Conservation (phyloP, 1,140 invertebrate genomes). For the Pomacea maculata region DNA sequence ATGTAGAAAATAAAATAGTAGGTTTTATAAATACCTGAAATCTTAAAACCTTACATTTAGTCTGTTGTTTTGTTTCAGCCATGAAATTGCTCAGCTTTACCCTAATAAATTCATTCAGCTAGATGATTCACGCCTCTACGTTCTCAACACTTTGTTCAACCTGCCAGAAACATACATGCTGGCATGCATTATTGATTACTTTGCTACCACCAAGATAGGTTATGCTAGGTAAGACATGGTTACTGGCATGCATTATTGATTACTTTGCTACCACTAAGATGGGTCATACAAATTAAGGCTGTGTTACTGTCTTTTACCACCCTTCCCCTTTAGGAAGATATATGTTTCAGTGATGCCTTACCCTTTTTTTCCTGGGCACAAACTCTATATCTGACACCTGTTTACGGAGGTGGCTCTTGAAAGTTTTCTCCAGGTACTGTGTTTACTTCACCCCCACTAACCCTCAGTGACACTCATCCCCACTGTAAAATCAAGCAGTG, state of each 20-base stretch:
- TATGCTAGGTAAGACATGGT: constrained; percentile 76
- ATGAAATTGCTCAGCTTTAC: constrained; percentile 95
- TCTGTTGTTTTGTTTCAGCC: constrained; percentile 72
- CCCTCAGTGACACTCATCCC: too few relatives aligned
- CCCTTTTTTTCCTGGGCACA: too few relatives aligned
- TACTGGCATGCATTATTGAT: constrained; percentile 90
- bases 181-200: constrained; percentile 95
- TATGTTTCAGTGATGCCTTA: too few relatives aligned
- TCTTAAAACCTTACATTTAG: not conserved
- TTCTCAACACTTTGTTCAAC: constrained; percentile 97
- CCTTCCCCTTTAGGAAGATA: too few relatives aligned
- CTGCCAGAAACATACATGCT: constrained; percentile 96
- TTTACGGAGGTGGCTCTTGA: too few relatives aligned
- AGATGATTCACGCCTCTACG: constrained; percentile 93
- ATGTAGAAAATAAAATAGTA: too few relatives aligned
- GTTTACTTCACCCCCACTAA: too few relatives aligned
- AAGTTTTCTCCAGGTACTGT: too few relatives aligned
- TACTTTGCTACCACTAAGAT: constrained; percentile 89
- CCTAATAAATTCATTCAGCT: constrained; percentile 97
- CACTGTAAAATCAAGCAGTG: too few relatives aligned
- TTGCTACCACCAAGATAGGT: constrained; percentile 83
- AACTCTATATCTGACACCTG: too few relatives aligned
- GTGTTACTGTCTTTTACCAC: too few relatives aligned
- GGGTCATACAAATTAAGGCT: constrained; percentile 79
- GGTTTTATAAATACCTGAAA: too few relatives aligned